A percentile compares a stretch with the other conserved stretches of the same genome.
These are phyloP conservation scores for Electrophaes corylata DNA, from an alignment of 2,888 invertebrate species.

Conservation along the genomic window DNA sequence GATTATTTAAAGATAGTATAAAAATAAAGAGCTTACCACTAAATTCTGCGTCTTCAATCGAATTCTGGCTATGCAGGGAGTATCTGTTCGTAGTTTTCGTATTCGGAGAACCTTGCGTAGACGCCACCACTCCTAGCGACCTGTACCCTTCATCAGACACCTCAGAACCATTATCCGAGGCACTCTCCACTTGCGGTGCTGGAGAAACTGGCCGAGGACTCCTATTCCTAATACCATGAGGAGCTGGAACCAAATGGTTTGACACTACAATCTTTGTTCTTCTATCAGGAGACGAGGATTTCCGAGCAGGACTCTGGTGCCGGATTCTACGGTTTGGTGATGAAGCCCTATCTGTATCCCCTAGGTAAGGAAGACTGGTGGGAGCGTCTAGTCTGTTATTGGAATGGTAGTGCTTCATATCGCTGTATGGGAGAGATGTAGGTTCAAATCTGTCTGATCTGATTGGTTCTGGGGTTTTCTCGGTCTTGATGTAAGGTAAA, in stretches of 20 bases:
- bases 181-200: slow-evolving; percentile 83
- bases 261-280: slow-evolving; percentile 68
- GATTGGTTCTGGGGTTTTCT: slow-evolving; percentile 39
- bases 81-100: slow-evolving; percentile 85
- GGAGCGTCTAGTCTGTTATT: slow-evolving; percentile 66
- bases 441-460: slow-evolving; percentile 51
- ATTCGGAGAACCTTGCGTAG: slow-evolving; percentile 76
- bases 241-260: slow-evolving; percentile 79
- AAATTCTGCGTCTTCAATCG: slow-evolving; percentile 89
- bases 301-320: slow-evolving; percentile 66
- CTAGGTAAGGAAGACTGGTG: slow-evolving; percentile 71
- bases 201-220: slow-evolving; percentile 82
- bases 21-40: slow-evolving; percentile 80
- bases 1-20: background rate
- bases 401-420: slow-evolving; percentile 65
- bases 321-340: slow-evolving; percentile 69
- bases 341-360: slow-evolving; percentile 66
- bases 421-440: slow-evolving; percentile 67
- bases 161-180: slow-evolving; percentile 92
- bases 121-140: slow-evolving; percentile 88
- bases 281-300: slow-evolving; percentile 75
- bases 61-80: slow-evolving; percentile 89
- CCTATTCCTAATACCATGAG: slow-evolving; percentile 71
- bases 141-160: slow-evolving; percentile 94
- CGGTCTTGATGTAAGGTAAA: slow-evolving; percentile 63